Base-by-base conservation (phyloP, 2,888 invertebrate genomes). In the Apoda limacodes region DNA sequence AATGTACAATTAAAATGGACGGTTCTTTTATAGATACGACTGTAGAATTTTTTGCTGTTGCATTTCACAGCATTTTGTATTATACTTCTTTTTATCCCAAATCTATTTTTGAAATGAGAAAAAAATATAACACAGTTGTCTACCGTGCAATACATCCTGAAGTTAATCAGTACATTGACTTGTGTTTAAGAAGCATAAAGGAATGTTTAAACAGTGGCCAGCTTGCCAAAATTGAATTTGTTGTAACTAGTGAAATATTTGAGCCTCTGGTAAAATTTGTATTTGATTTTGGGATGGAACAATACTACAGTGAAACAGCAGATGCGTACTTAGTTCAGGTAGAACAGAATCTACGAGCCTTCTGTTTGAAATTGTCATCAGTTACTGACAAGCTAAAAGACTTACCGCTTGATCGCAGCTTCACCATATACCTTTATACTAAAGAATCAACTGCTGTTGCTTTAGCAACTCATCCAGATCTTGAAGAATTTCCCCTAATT, bases 11-110 rank as follows among this genome's bases (percentile, higher is more conserved):
- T n/a, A n/a, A n/a, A n/a, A 76, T 76, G 76, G 75, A 74, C 56
- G 53, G 46, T 60, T 85, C 82, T 54, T 69, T 75, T 32, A 45
- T 67, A 15, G 85, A 88, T 46, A 64, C 88, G 29, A 60, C 85
- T n/a, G 48, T 85, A 31, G 88, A 89, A 63, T 88, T 88, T 56
- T 55, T 89, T 13, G 84, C 86, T 50, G 82, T 88, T 13, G 82
- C 85, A 1, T 82, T 88, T 37, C 86, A 89, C 48, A 83, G 72
- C 32, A 83, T 89, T 32, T 51, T 89, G 4, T 86, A 82, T 47
- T 63, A 76, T 32, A 58, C 84, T 30, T 82, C 84, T 42, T 59
- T 89, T 23, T 89, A 89, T 57, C 88, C 89, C 2, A 66, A 72
- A 34, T 82, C 80, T 46, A 82, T 88, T 45, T 90, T 88, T 56